These are phyloP conservation scores for Oncorhynchus clarkii DNA, from an alignment of 2,113 vertebrate genomes.

Conservation along the genomic window DNA sequence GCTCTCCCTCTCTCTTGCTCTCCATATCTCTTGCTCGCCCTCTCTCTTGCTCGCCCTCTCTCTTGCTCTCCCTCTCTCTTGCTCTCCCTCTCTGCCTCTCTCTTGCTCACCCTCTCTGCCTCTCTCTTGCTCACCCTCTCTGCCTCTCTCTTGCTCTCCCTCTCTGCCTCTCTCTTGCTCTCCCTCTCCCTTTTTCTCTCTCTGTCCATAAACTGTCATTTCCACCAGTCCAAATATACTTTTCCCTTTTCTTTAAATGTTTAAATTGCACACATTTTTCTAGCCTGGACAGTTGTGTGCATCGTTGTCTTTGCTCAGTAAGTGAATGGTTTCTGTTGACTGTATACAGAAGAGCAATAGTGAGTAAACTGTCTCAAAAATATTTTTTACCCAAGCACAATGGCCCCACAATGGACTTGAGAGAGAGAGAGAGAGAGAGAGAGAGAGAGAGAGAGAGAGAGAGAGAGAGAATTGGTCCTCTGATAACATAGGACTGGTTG, in stretches of 20 bases:
- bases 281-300: background rate
- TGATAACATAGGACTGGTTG: conserved; percentile 5
- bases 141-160: background rate
- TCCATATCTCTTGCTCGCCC: background rate
- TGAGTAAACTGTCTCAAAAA: background rate
- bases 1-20: background rate
- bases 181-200: background rate
- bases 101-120: no score
- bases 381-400: background rate
- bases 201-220: background rate
- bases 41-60: background rate
- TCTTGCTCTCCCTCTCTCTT: background rate
- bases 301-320: background rate
- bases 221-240: background rate
- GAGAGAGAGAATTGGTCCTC: background rate
- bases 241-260: background rate
- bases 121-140: no score
- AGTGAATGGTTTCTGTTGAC: background rate
- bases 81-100: background rate
- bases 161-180: background rate
- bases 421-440: no score
- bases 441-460: no score
- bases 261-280: background rate
- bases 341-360: background rate
- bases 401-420: background rate